Percentiles rank a stretch among this genome's conserved stretches.
phyloP scores from a whole-genome alignment of 2,113 vertebrate genomes.

The Toxostoma redivivum region DNA sequence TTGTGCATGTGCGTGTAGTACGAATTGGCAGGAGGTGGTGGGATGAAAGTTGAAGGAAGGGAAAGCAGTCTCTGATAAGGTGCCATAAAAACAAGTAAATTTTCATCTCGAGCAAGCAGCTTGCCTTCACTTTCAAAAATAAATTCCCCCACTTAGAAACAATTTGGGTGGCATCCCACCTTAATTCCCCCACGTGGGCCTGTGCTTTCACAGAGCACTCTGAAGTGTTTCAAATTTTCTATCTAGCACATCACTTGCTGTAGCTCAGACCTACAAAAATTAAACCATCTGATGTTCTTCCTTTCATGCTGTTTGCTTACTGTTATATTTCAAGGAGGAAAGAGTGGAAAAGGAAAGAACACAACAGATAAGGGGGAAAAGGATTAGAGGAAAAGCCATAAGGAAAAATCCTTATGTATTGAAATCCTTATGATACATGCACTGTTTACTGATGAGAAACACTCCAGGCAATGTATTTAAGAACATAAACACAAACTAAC shows the following conservation, averaged over 20 bases:
- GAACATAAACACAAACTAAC: background rate
- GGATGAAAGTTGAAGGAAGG: background rate
- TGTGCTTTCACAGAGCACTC: background rate
- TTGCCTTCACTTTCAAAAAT: conserved; percentile 33
- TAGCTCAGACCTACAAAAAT: background rate
- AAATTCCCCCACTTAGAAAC: background rate
- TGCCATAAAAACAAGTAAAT: conserved; percentile 21
- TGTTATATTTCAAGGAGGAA: background rate
- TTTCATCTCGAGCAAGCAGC: conserved; percentile 9
- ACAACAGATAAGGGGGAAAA: background rate
- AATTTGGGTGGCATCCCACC: background rate
- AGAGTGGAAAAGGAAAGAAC: background rate
- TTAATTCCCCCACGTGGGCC: background rate
- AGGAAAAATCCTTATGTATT: background rate
- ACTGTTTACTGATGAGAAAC: background rate
- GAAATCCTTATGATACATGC: background rate
- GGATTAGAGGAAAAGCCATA: background rate
- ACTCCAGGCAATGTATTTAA: background rate
- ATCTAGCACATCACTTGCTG: background rate
- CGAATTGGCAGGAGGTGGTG: background rate
- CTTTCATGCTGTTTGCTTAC: background rate
- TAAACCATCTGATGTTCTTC: background rate
- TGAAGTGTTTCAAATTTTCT: background rate
- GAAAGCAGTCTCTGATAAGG: conserved; percentile 27
- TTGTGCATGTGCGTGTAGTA: background rate